phyloP scores from a whole-genome alignment of 2,113 vertebrate genomes.

The Rallus limicola region DNA sequence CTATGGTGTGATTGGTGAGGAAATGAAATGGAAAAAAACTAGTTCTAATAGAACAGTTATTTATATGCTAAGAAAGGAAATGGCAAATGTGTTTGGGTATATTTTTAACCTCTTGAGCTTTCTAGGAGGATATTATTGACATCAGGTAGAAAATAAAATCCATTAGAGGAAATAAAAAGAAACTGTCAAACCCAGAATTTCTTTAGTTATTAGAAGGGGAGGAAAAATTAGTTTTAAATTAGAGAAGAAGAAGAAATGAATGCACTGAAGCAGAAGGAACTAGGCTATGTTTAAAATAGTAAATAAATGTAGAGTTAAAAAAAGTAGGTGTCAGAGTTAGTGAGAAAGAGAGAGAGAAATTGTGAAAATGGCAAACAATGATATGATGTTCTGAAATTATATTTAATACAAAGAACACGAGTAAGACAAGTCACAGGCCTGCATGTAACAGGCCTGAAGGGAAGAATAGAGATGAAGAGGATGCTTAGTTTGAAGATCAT shows the following conservation, averaged over 20 bases:
- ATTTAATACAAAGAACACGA: neutral
- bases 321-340: neutral
- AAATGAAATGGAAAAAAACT: neutral
- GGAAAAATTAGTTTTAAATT: neutral
- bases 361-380: neutral
- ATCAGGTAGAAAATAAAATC: neutral
- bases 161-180: neutral
- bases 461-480: neutral
- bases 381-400: neutral
- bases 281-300: neutral
- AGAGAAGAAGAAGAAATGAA: neutral
- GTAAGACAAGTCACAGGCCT: neutral
- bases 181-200: neutral
- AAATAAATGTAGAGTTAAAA: neutral
- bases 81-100: neutral
- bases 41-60: neutral
- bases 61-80: neutral
- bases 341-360: neutral
- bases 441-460: neutral
- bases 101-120: conserved; percentile 7
- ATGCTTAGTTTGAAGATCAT: conserved; percentile 10
- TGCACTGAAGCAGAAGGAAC: neutral
- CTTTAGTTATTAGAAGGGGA: neutral
- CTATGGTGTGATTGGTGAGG: neutral
- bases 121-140: neutral